Evolutionary conservation across 2,113 vertebrate genomes (phyloP).

Genomic region (Leptobrachium leishanense): DNA sequence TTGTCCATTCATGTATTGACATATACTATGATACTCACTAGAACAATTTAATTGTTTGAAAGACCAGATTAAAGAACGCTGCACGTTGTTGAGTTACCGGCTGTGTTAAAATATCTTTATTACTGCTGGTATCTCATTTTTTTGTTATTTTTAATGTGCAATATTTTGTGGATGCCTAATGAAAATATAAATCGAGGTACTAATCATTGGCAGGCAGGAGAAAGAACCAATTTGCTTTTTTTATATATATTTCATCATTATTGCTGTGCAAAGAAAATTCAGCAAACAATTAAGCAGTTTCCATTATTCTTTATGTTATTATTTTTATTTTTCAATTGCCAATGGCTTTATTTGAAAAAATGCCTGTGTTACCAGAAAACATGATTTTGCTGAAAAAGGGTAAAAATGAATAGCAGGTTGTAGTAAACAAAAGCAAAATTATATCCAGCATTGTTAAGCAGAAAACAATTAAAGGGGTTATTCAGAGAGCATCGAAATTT

Average conservation of each 20-base stretch:
- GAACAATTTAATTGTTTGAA: conserved; percentile 61
- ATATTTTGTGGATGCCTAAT: conserved; percentile 22
- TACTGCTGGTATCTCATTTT: conserved; percentile 15
- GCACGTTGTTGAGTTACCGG: conserved; percentile 16
- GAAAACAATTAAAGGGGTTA: too few relatives aligned
- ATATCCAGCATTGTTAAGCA: too few relatives aligned
- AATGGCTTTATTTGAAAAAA: conserved; percentile 46
- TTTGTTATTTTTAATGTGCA: conserved; percentile 13
- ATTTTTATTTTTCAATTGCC: background rate
- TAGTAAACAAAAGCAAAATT: too few relatives aligned
- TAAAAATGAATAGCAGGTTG: background rate
- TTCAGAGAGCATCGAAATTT: too few relatives aligned
- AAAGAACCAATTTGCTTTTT: conserved; percentile 26
- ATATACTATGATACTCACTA: conserved; percentile 53
- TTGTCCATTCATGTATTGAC: conserved; percentile 73
- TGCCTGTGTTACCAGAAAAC: conserved; percentile 17
- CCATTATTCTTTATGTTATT: conserved; percentile 10
- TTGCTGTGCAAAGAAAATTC: conserved; percentile 1
- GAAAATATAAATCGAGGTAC: conserved; percentile 37
- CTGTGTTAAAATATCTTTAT: conserved; percentile 26
- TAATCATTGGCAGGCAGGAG: conserved; percentile 31
- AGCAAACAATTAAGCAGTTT: conserved; percentile 18
- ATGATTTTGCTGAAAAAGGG: background rate
- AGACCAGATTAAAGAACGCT: conserved; percentile 49
- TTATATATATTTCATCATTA: conserved; percentile 24